A percentile compares a stretch with the other conserved stretches of the same genome.
Conservation (phyloP, 2,888 invertebrate genomes). For the Girardia tigrina region DNA sequence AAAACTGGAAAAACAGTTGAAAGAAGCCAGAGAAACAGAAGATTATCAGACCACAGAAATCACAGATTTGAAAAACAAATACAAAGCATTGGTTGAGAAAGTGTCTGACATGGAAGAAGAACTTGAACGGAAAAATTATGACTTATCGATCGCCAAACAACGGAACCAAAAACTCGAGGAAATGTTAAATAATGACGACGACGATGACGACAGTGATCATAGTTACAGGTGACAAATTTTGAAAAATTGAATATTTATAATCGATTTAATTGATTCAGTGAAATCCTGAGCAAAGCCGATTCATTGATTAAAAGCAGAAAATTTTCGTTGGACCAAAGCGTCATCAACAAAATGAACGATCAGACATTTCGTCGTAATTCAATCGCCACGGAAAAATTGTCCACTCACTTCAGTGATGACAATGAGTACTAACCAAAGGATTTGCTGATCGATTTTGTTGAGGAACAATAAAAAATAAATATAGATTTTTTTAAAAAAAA, state of each 20-base stretch:
- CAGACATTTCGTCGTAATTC: neutral
- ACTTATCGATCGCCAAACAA: neutral
- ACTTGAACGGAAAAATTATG: neutral
- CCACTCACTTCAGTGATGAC: neutral
- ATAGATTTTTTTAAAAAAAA: too few species aligned
- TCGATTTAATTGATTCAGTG: neutral
- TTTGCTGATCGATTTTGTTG: too few species aligned
- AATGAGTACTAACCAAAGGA: too few species aligned
- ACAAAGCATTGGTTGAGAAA: neutral
- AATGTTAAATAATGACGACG: neutral
- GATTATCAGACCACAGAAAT: neutral
- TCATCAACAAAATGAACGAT: neutral
- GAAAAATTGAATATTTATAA: neutral
- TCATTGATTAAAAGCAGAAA: neutral
- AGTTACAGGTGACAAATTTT: neutral
- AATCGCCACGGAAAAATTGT: neutral
- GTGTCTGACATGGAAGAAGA: neutral
- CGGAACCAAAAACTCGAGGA: neutral
- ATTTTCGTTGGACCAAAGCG: neutral
- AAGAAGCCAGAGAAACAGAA: constrained; percentile 4
- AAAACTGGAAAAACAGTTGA: constrained; percentile 8
- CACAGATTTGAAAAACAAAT: neutral
- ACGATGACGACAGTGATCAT: constrained; percentile 10
- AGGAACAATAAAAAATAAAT: too few species aligned
- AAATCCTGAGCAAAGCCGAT: neutral